Base-by-base conservation (phyloP, 2,888 invertebrate genomes). In the Dilophus febrilis region DNA sequence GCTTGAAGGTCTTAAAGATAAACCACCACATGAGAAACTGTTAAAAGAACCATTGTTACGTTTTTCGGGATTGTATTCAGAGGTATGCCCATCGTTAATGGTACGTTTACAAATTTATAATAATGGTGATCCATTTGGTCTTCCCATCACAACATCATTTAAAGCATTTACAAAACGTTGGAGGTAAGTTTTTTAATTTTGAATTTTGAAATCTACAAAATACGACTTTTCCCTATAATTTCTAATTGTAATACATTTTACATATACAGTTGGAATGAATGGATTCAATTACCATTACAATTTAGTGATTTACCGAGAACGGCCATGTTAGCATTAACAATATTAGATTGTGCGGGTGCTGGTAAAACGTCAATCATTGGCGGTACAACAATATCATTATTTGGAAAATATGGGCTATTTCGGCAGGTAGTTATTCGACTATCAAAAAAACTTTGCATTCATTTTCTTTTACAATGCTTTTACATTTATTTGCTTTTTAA, bases 361-460 rank as follows among this genome's bases (percentile, higher is more conserved):
- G 77, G 82, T 7, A 77, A 82, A 54, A 70, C 80, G 26, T 73
- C 81, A 50, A 77, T 91, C 11, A 78, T 95, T 22, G 97, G 97
- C 0, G 91, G 94, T 7, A 92, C 95, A 30, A 79, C 88, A 0
- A 81, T 98, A 48, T 78, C 86, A 0, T 64, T 98, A 31, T 98
- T 98, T 61, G 91, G 92, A 35, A 95, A 95, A 60, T 81, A 87
- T 64, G 92, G 94, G 28, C 77, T 90, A 57, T 77, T 88, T 55
- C 73, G 88, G 49, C 84, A 86, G 66, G 82, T 79, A 53, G 43
- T 51, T n/a, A n/a, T n/a, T n/a, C n/a, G n/a, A n/a, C n/a, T n/a
- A n/a, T n/a, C 49, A 8, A n/a, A 12, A 11, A 7, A 16, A 37
- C 19, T 12, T 13, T 10, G n/a, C n/a, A n/a, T n/a, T n/a, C n/a